These are phyloP conservation scores for Deilephila elpenor DNA, from an alignment of 2,888 invertebrate genomes.

Conservation along the genomic window DNA sequence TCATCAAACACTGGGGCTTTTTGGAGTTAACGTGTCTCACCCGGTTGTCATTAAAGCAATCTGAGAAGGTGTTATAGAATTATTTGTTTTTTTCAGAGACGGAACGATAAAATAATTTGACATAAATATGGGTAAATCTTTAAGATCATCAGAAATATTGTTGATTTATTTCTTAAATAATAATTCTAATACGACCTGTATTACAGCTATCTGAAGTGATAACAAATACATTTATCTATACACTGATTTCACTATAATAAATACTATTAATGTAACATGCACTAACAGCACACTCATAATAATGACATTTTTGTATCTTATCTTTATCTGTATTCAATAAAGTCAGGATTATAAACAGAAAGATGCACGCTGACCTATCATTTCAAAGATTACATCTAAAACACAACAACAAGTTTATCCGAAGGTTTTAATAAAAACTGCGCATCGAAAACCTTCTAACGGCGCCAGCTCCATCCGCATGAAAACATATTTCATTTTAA, in stretches of 20 bases:
- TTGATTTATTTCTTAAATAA: too few relatives aligned
- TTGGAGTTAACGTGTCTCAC: constrained; percentile 38
- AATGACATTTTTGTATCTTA: too few relatives aligned
- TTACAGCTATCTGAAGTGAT: too few relatives aligned
- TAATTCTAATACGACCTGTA: too few relatives aligned
- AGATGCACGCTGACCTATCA: background rate
- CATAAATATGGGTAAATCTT: too few relatives aligned
- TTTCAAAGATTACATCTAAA: too few relatives aligned
- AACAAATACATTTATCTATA: too few relatives aligned
- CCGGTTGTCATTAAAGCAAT: background rate
- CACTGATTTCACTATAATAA: too few relatives aligned
- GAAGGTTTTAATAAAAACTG: background rate
- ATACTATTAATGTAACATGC: too few relatives aligned
- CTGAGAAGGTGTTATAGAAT: background rate
- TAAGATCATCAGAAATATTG: too few relatives aligned
- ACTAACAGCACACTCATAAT: too few relatives aligned
- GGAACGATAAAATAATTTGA: too few relatives aligned
- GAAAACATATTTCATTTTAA: background rate
- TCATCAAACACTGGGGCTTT: constrained; percentile 50
- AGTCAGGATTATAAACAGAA: background rate
- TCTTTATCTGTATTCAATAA: background rate
- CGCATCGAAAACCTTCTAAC: background rate
- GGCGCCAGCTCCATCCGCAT: background rate
- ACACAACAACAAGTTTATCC: background rate
- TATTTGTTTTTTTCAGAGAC: background rate